Evolutionary conservation across 2,888 invertebrate species (phyloP), one percentile per base, ranked within the genome.

Genomic region (Vesta saturnalis): DNA sequence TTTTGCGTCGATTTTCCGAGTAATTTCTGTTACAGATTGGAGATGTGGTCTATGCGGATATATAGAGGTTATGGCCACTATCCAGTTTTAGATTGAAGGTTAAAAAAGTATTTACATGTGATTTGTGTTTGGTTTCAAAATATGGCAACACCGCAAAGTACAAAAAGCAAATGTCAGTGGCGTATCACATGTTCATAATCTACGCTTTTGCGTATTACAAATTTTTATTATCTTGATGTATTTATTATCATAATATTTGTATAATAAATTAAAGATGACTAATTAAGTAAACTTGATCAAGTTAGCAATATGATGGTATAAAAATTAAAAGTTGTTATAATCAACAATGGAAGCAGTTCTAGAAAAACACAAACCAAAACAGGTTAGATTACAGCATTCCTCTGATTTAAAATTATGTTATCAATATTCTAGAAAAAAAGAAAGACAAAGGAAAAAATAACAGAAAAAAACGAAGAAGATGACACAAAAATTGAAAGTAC

Each of bases 351-450:
- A 64, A 60, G 64, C 64, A 43, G 60, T 60, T 22, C 18, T 60
- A 39, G 69, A 66, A 59, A 69, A 69, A 62, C 62, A 65, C n/a
- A 66, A 64, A 59, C 43, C 4, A 19, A 70, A 67, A 60, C 66
- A 66, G 63, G 63, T 63, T 47, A 54, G n/a, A 15, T 15, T 49
- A 18, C 8, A 49, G 4, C 15, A 49, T 19, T n/a, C 22, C 39
- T 30, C 18, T 59, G 39, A 23, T 64, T 64, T 60, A 39, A 35
- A 30, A 14, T 35, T 49, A 21, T 35, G 60, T 35, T 35, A 47
- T 64, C 30, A 30, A 18, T 49, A 15, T 56, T 67, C 15, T 30
- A 70, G 66, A 70, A 67, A 52, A 60, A 55, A 59, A 63, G 60
- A 52, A 63, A 63, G 30, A 21, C 35, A 8, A 67, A 62, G 39